These are phyloP conservation scores for Siderastrea radians DNA, from an alignment of 92 coral and sea anemone species.

Conservation along the genomic window DNA sequence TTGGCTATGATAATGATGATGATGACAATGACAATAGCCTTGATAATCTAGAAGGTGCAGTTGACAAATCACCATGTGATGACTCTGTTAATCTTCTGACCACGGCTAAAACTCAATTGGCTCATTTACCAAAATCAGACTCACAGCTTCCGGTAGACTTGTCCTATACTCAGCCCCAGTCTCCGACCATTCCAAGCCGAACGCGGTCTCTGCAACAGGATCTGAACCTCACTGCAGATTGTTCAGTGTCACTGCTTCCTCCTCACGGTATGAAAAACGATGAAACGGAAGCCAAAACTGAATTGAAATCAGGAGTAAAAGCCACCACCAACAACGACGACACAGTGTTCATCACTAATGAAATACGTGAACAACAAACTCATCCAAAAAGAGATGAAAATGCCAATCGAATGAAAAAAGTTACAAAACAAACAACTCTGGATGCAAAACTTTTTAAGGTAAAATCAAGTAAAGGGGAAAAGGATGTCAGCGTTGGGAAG, in stretches of 20 bases:
- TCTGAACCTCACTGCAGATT: constrained; percentile 27
- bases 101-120: neutral
- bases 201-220: constrained; percentile 26
- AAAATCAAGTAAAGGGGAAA: neutral
- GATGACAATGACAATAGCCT: neutral
- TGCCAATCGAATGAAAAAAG: neutral
- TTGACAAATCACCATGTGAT: neutral
- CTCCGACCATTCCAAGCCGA: constrained; percentile 51
- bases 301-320: neutral
- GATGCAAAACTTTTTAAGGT: constrained; percentile 2
- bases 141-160: constrained; percentile 48
- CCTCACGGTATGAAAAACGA: constrained; percentile 24
- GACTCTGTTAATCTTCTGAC: constrained; percentile 10
- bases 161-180: constrained; percentile 41
- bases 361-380: neutral
- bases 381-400: neutral
- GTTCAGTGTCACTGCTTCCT: constrained; percentile 45
- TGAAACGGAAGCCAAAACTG: neutral
- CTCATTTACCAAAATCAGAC: constrained; percentile 45
- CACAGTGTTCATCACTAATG: constrained; percentile 2
- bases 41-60: neutral
- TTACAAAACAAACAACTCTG: constrained; percentile 23
- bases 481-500: constrained; percentile 19
- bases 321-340: neutral
- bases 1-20: constrained; percentile 9